phyloP scores from a whole-genome alignment of 2,113 vertebrate species.

The Sinosuthora webbiana region DNA sequence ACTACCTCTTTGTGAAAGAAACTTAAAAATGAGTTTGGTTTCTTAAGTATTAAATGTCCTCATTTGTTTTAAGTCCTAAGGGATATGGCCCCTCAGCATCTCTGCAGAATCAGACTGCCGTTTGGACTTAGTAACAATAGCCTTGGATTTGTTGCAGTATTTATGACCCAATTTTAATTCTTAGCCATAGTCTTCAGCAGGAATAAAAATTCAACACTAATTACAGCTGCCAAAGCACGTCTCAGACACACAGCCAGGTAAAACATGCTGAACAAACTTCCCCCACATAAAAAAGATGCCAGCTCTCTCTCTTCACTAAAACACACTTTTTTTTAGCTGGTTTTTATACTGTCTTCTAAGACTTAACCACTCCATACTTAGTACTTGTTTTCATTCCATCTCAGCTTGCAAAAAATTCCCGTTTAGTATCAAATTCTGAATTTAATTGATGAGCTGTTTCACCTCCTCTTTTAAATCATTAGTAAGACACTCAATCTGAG shows the following conservation, averaged over 20 bases:
- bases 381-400: background rate
- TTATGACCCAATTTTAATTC: background rate
- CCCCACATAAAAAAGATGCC: background rate
- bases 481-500: background rate
- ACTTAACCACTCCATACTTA: background rate
- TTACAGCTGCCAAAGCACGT: slow-evolving; percentile 8
- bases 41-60: background rate
- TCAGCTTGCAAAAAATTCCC: background rate
- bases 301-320: background rate
- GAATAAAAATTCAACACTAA: slow-evolving; percentile 3
- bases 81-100: background rate
- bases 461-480: background rate
- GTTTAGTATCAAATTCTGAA: background rate
- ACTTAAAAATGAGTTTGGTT: background rate
- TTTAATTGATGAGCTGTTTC: background rate
- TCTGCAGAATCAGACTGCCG: background rate
- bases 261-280: slow-evolving; percentile 30
- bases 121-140: background rate
- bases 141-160: background rate
- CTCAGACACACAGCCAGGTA: slow-evolving; percentile 12
- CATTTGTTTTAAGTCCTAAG: background rate
- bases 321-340: background rate
- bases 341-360: background rate
- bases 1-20: background rate
- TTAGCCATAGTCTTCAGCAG: background rate